Evolutionary conservation across 2,113 vertebrate species (phyloP), one percentile per base, ranked within the genome.

Genomic region (Limanda limanda): DNA sequence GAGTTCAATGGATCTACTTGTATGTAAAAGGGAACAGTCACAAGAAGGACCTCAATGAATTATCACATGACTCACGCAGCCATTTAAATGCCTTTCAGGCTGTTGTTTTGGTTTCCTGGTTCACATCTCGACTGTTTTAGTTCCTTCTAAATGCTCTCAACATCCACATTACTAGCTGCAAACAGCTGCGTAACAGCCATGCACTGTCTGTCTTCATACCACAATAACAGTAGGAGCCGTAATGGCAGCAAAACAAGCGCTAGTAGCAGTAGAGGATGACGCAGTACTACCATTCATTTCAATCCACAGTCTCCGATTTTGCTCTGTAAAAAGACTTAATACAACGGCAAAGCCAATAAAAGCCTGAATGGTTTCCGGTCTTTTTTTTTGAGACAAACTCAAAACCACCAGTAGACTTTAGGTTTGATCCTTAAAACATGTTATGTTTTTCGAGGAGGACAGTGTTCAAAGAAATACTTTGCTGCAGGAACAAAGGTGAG

Each of bases 391-490:
- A 79, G 61, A 78, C n/a, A 59, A 15, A 63, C 54, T 40, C 35
- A 62, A 82, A 82, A 37, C 56, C 18, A 71, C 52, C 58, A 70
- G 55, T 60, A 57, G 58, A 51, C 63, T 61, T 63, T 31, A 6
- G 24, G 35, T 31, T 52, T 48, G 13, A 69, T 74, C 14, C 51
- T 40, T 81, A 76, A 79, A 78, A 70, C 23, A 60, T 5, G 0
- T 42, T 42, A 42, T 13, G 13, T 42, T 11, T 21, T 64, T 73
- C 62, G 37, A 60, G 65, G 67, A 78, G 10, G 40, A 71, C 37
- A 71, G 71, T 68, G 60, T 71, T 81, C 57, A 67, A 68, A 83
- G 54, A 74, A 74, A 68, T 51, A 61, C 35, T 62, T 45, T 45
- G 42, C 42, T 45, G 42, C 13, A 45, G 14, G 42, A 55, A 27